Evolutionary conservation across 2,113 vertebrate species (phyloP), one percentile per base, ranked within the genome.

Genomic region (Mirza zaza): DNA sequence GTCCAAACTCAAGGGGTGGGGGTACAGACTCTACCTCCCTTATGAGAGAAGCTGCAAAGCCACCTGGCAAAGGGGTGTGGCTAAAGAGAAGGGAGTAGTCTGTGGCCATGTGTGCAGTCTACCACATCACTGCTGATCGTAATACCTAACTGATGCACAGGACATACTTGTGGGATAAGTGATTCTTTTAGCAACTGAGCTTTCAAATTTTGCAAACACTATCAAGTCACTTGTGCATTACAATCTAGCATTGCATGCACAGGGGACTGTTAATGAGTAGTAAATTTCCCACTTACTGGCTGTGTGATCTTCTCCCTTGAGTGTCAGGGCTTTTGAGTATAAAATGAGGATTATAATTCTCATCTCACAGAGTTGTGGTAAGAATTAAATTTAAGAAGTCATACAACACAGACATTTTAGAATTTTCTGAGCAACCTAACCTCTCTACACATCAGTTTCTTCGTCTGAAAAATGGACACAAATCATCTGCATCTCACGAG

Each of bases 271-370:
- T 52, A 25, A 6, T 23, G 21, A 90, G n/a, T 0, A 13, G 39
- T 7, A 14, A 25, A 32, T 42, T 68, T 68, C 63, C 36, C 34
- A 14, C 29, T 42, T n/a, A 9, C 1, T 48, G 45, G 12, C 70
- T 50, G 5, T 36, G 34, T 76, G 59, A 59, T 32, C 75, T 87
- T 80, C 29, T 71, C 36, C 29, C 71, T n/a, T 21, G 27, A 67
- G 29, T 50, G 50, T 93, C 8, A 5, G 20, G 52, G 34, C 67
- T 93, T 89, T 91, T n/a, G 23, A 34, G 20, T 18, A n/a, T 79
- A 79, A 94, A 63, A 76, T 70, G 77, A 75, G 84, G 29, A n/a
- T 93, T 68, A 4, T 84, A 70, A 61, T 92, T 83, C 36, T 96
- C 36, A 90, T 50, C 75, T 83, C 57, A 36, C 48, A 75, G 42